phyloP scores from a whole-genome alignment of 2,797 vertebrate species.

The Triplophysa bombifrons region DNA sequence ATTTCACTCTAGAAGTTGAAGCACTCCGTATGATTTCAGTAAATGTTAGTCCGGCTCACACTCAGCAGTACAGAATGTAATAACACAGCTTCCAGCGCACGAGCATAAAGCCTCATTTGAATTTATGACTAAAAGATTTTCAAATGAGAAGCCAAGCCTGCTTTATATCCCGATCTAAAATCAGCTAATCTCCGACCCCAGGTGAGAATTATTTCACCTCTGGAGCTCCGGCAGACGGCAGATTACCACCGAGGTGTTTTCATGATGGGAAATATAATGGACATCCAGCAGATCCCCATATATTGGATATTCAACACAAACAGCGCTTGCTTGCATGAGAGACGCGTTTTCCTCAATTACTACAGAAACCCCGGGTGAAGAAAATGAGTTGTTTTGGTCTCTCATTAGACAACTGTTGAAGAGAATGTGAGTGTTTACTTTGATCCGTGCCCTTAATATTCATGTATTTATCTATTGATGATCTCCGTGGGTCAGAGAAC shows the following conservation, averaged over 20 bases:
- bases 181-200: slow-evolving; percentile 18
- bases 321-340: neutral
- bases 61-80: slow-evolving; percentile 9
- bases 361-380: neutral
- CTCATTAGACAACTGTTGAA: neutral
- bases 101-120: slow-evolving; percentile 19
- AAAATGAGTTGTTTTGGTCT: neutral
- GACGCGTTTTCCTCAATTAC: neutral
- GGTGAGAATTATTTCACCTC: slow-evolving; percentile 30
- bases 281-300: slow-evolving; percentile 4
- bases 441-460: neutral
- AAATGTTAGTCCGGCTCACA: neutral
- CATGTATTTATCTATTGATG: neutral
- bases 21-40: slow-evolving; percentile 4
- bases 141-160: slow-evolving; percentile 10
- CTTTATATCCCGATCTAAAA: slow-evolving; percentile 41
- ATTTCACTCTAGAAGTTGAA: neutral
- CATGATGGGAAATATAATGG: neutral
- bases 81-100: slow-evolving; percentile 11
- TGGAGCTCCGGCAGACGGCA: neutral
- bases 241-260: slow-evolving; percentile 7
- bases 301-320: slow-evolving; percentile 8
- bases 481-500: too few relatives aligned
- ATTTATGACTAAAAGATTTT: slow-evolving; percentile 26
- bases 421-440: slow-evolving; percentile 3